phyloP scores from a whole-genome alignment of 2,113 vertebrate species.

The Desmodus rotundus region DNA sequence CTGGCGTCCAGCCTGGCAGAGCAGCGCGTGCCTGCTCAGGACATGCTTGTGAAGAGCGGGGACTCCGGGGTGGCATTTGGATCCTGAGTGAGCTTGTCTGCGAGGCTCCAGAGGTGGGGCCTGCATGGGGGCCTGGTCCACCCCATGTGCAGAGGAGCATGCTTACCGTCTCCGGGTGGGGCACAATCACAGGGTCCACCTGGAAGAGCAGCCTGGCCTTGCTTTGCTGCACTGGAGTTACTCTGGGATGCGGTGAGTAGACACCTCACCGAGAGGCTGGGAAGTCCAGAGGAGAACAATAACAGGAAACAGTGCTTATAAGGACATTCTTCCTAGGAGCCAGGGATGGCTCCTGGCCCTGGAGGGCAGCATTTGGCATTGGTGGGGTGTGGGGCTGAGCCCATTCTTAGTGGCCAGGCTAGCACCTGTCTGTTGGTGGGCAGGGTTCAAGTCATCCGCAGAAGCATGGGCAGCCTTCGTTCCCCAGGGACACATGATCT shows the following conservation, averaged over 20 bases:
- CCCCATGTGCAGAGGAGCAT: fast-evolving
- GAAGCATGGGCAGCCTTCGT: not conserved
- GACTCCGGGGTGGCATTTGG: not conserved
- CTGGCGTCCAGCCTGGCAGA: not conserved
- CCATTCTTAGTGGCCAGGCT: not conserved
- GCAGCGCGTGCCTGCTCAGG: not conserved
- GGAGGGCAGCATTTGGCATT: not conserved
- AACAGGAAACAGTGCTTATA: not conserved
- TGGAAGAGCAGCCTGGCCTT: not conserved
- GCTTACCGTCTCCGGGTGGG: not conserved
- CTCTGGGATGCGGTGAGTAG: not conserved
- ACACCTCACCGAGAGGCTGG: not conserved
- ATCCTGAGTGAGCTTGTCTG: fast-evolving
- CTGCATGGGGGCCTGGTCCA: not conserved
- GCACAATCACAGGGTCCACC: not conserved
- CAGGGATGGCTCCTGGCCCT: not conserved
- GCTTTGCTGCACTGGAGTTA: not conserved
- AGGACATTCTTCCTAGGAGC: not conserved
- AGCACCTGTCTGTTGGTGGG: not conserved
- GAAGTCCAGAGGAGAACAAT: not conserved
- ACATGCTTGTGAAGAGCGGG: not conserved
- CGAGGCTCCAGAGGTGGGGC: not conserved
- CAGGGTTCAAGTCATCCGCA: not conserved
- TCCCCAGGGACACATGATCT: not conserved
- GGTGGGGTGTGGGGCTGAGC: not conserved